Conservation (phyloP, 1,140 invertebrate genomes). For the Bacillus rossius region DNA sequence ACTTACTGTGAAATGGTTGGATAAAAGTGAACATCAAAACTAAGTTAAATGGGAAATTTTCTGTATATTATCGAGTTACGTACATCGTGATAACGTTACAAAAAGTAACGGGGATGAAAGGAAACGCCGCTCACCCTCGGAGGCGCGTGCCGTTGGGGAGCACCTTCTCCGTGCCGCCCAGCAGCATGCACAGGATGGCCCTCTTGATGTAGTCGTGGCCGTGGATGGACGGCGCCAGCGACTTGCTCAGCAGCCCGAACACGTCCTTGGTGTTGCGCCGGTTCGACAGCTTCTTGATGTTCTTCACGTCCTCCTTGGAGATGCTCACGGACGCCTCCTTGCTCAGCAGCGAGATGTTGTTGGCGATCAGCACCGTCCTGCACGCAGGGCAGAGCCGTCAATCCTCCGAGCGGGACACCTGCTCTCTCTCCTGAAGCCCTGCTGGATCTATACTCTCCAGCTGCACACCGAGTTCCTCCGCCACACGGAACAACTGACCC, state of each 20-base stretch:
- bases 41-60: no score
- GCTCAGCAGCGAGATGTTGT: conserved; percentile 83
- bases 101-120: background rate
- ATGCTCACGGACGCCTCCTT: conserved; percentile 86
- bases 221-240: conserved; percentile 96
- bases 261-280: conserved; percentile 64
- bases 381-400: conserved; percentile 31
- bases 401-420: no score
- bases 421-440: no score
- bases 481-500: no score
- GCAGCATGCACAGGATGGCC: conserved; percentile 89
- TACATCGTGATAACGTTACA: no score
- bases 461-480: no score
- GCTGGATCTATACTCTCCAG: no score
- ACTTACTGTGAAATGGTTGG: no score
- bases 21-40: no score
- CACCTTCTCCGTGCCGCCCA: conserved; percentile 95
- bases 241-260: conserved; percentile 87
- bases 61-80: no score
- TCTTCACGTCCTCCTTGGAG: conserved; percentile 80
- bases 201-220: conserved; percentile 97
- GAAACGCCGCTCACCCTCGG: conserved; percentile 64
- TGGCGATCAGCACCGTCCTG: conserved; percentile 91
- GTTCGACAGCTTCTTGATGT: conserved; percentile 83
- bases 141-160: conserved; percentile 93